Evolutionary conservation across 2,797 vertebrate genomes (phyloP).

Genomic region (Anguilla marmorata): DNA sequence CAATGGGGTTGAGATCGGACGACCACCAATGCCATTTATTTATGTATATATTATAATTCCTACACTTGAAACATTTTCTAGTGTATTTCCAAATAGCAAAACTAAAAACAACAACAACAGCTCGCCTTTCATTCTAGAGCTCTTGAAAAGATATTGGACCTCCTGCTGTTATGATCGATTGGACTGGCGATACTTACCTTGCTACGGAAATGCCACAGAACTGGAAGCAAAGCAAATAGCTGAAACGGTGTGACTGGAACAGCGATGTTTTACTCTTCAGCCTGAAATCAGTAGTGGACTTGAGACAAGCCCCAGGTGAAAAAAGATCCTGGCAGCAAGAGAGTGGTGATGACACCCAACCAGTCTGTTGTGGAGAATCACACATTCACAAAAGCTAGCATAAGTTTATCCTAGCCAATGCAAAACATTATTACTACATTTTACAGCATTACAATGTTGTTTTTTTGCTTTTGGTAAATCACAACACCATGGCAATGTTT

Average conservation of each 20-base stretch:
- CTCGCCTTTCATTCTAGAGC: neutral
- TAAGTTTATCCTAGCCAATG: neutral
- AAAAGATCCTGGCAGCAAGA: neutral
- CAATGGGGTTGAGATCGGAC: no score
- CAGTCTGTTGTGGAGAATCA: neutral
- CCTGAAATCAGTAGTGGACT: neutral
- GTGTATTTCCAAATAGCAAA: neutral
- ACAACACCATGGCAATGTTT: neutral
- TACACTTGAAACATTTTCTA: neutral
- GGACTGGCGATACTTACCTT: neutral
- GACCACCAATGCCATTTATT: no score
- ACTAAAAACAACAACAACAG: no score
- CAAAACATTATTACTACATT: neutral
- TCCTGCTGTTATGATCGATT: neutral
- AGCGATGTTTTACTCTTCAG: neutral
- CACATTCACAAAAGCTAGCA: neutral
- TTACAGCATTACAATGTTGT: neutral
- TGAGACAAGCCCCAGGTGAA: neutral
- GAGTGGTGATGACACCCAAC: neutral
- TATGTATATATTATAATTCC: neutral
- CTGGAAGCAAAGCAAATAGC: neutral
- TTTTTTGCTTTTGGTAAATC: neutral
- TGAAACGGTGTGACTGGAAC: neutral
- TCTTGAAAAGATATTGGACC: neutral
- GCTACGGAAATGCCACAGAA: neutral